Percentiles rank a stretch among this genome's conserved stretches.
These are phyloP conservation scores for Volucella zonaria DNA, from an alignment of 2,888 invertebrate species.

Conservation along the genomic window DNA sequence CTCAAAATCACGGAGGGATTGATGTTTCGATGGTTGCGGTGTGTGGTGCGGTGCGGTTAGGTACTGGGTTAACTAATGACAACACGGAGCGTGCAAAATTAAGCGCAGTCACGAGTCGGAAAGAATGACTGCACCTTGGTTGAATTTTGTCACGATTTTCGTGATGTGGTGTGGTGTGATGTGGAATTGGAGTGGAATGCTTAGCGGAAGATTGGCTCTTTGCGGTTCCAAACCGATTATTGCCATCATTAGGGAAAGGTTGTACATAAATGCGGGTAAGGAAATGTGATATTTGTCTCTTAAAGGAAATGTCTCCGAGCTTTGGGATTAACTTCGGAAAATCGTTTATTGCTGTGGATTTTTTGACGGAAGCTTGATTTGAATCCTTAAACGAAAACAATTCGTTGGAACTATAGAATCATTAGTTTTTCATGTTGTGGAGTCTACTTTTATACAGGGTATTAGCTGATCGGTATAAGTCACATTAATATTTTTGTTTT, in stretches of 20 bases:
- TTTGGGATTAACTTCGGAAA: too few relatives aligned
- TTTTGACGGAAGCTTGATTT: too few relatives aligned
- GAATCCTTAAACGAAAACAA: too few relatives aligned
- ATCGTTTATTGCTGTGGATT: too few relatives aligned
- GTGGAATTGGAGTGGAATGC: conserved; percentile 8
- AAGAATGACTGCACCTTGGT: conserved; percentile 45
- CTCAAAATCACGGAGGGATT: conserved; percentile 56
- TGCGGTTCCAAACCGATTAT: background rate
- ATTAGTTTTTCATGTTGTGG: too few relatives aligned
- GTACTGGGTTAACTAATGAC: conserved; percentile 54
- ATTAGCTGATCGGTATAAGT: too few relatives aligned
- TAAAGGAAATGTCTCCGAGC: too few relatives aligned
- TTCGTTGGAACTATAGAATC: too few relatives aligned
- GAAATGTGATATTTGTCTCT: background rate
- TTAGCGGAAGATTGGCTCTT: background rate
- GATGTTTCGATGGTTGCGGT: conserved; percentile 48
- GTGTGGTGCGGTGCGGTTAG: background rate
- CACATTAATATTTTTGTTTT: too few relatives aligned
- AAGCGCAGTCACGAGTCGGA: conserved; percentile 53
- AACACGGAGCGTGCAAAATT: conserved; percentile 44
- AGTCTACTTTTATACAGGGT: too few relatives aligned
- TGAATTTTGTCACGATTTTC: conserved; percentile 46
- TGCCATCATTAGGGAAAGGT: conserved; percentile 11
- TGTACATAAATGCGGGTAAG: background rate
- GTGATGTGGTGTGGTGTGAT: conserved; percentile 31